phyloP scores from a whole-genome alignment of 1,140 invertebrate genomes.

The Papilio xuthus region DNA sequence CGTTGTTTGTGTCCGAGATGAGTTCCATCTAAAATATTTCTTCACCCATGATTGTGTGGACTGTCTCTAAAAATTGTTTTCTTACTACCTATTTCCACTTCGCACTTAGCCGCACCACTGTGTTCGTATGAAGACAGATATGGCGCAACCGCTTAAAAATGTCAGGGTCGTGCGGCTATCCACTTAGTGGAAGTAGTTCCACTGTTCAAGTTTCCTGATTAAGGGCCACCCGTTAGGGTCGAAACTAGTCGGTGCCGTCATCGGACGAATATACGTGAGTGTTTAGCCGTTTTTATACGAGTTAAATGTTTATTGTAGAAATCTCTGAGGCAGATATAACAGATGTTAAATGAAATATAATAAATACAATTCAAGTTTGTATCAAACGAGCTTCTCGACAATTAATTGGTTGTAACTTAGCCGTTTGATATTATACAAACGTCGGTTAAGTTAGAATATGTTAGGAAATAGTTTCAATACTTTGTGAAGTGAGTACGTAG shows the following conservation, averaged over 20 bases:
- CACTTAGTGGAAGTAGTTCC: not conserved
- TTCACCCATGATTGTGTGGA: not conserved
- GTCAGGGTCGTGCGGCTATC: no score
- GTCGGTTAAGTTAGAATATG: slow-evolving; percentile 3
- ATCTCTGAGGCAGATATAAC: not conserved
- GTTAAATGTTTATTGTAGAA: not conserved
- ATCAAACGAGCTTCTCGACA: not conserved
- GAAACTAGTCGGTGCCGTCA: no score
- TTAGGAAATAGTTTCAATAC: not conserved
- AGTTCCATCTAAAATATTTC: slow-evolving; percentile 11
- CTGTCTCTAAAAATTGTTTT: not conserved
- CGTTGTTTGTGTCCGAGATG: slow-evolving; percentile 14
- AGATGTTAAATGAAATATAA: not conserved
- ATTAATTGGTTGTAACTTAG: slow-evolving; percentile 1
- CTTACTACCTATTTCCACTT: no score
- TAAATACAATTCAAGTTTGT: slow-evolving; percentile 19
- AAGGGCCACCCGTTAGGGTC: no score
- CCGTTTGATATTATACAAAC: slow-evolving; percentile 9
- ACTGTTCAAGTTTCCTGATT: no score
- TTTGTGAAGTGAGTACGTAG: not conserved
- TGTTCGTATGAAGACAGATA: no score
- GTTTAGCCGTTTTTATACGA: no score
- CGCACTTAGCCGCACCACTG: no score
- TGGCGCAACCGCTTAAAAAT: no score
- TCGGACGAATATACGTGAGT: no score